A percentile compares a stretch with the other conserved stretches of the same genome.
Conservation (phyloP, 2,888 invertebrate genomes). For the Oligia strigilis region DNA sequence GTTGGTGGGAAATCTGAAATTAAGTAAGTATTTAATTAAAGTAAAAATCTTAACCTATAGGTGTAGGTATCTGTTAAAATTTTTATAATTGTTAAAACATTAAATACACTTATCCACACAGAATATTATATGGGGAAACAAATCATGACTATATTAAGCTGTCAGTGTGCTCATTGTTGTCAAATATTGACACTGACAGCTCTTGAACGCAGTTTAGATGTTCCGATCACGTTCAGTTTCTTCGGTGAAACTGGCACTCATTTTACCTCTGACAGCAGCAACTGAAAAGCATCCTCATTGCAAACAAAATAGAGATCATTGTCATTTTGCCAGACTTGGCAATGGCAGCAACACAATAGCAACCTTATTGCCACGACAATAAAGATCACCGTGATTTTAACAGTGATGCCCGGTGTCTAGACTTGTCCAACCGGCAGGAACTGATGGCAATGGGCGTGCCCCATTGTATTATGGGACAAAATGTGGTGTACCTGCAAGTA, state of each 20-base stretch:
- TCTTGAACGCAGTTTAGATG: neutral
- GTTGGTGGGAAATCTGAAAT: too few relatives aligned
- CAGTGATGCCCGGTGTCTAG: neutral
- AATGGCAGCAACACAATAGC: neutral
- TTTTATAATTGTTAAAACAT: too few relatives aligned
- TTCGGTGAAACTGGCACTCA: neutral
- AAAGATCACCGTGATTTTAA: neutral
- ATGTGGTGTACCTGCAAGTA: neutral
- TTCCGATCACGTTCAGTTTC: neutral
- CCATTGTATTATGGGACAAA: neutral
- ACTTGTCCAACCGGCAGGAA: neutral
- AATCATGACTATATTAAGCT: neutral
- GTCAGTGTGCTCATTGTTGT: neutral
- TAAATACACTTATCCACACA: too few relatives aligned
- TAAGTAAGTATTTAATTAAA: too few relatives aligned
- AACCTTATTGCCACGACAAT: neutral
- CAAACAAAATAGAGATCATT: neutral
- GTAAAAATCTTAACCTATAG: too few relatives aligned
- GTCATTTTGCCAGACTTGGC: neutral
- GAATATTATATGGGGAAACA: too few relatives aligned
- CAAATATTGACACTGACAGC: neutral
- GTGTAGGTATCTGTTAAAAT: too few relatives aligned
- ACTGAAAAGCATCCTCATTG: neutral
- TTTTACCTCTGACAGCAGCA: neutral
- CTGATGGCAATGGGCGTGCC: neutral